Percentiles rank a stretch among this genome's conserved stretches.
phyloP scores from a whole-genome alignment of 2,888 invertebrate genomes.

The Dugesia japonica region DNA sequence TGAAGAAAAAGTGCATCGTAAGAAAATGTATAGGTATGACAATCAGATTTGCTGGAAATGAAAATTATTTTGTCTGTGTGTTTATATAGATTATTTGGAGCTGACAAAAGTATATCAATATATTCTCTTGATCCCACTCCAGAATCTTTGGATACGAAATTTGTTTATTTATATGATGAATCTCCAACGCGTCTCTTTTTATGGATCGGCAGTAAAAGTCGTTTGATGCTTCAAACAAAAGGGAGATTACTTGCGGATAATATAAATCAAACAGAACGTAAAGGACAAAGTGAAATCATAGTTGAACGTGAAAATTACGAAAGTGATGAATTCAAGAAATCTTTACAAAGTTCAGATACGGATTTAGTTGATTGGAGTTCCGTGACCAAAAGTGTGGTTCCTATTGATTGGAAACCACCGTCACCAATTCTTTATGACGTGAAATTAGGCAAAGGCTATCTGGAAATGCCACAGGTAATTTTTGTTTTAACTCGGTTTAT shows the following conservation, averaged over 20 bases:
- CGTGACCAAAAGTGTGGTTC: conserved; percentile 34
- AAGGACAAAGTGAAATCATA: conserved; percentile 75
- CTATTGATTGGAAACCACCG: conserved; percentile 49
- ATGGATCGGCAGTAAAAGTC: conserved; percentile 64
- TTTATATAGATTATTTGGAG: conserved; percentile 17
- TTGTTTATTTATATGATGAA: conserved; percentile 71
- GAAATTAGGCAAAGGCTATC: conserved; percentile 88
- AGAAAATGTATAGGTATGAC: conserved; percentile 51
- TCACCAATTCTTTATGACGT: conserved; percentile 74
- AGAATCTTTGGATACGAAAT: conserved; percentile 69
- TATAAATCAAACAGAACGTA: conserved; percentile 85
- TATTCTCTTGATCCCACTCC: conserved; percentile 26
- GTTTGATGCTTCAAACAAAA: conserved; percentile 47
- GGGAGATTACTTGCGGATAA: conserved; percentile 76
- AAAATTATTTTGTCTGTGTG: no score
- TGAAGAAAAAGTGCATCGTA: conserved; percentile 56
- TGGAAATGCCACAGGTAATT: conserved; percentile 71
- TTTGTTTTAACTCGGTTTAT: neutral
- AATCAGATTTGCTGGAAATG: no score
- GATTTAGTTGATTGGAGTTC: neutral
- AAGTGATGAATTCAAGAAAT: conserved; percentile 57
- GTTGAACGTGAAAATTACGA: conserved; percentile 69
- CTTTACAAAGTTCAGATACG: neutral
- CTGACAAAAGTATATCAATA: conserved; percentile 24
- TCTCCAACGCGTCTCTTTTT: conserved; percentile 68